Evolutionary conservation across 35 echinoderm and acorn worm genomes (phyloP).

Genomic region (Eucidaris tribuloides): DNA sequence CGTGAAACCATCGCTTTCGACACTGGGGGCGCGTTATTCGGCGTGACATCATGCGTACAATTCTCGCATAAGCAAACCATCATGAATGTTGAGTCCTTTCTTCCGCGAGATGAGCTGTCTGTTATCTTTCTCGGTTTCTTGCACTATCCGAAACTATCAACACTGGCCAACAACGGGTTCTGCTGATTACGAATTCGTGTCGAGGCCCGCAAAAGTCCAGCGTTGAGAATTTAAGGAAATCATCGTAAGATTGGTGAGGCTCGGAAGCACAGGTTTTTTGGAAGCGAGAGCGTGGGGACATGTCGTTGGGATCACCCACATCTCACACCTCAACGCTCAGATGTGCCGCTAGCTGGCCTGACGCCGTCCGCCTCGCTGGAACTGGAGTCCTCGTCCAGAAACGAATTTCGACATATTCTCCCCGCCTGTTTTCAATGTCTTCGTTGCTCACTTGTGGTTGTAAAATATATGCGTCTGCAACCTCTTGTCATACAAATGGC

Average conservation of each 20-base stretch:
- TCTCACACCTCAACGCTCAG: neutral
- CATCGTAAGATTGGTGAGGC: no score
- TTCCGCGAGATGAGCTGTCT: neutral
- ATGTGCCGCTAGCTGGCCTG: neutral
- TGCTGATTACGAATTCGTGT: neutral
- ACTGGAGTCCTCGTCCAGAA: constrained; percentile 14
- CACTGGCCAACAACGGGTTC: neutral
- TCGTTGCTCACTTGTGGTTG: neutral
- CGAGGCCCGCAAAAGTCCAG: neutral
- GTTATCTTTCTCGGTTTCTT: constrained; percentile 21
- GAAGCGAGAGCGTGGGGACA: neutral
- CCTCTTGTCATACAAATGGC: neutral
- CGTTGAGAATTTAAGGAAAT: no score
- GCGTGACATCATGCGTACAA: constrained; percentile 88
- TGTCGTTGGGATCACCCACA: neutral
- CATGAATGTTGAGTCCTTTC: constrained; percentile 78
- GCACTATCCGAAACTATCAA: constrained; percentile 43
- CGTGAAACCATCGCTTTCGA: constrained; percentile 96
- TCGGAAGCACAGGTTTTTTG: no score
- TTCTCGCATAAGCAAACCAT: constrained; percentile 88
- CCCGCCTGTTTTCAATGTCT: neutral
- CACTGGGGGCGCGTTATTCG: constrained; percentile 30
- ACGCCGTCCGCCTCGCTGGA: neutral
- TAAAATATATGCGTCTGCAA: neutral
- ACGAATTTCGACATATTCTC: constrained; percentile 24